Evolutionary conservation across 2,797 vertebrate species (phyloP).

Genomic region (Balearica regulorum): DNA sequence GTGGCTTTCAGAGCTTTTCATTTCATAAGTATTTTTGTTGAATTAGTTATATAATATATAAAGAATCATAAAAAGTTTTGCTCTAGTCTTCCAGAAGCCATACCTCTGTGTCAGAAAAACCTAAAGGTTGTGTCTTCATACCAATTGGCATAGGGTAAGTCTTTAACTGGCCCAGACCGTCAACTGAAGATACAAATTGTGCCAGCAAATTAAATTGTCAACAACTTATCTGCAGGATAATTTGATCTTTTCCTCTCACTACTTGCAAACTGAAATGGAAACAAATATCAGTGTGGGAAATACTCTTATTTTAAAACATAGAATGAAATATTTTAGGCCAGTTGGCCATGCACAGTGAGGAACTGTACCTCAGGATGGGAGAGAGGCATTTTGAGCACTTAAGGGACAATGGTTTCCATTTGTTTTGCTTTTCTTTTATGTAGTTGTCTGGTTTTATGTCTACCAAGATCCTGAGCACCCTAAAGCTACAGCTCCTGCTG

Average conservation of each 20-base stretch:
- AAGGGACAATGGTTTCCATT: background rate
- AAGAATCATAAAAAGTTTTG: background rate
- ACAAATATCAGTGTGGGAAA: background rate
- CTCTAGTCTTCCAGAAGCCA: background rate
- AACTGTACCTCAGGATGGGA: background rate
- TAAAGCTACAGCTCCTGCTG: background rate
- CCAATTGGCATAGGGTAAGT: background rate
- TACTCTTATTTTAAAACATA: background rate
- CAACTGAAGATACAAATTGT: background rate
- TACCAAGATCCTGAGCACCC: background rate
- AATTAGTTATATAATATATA: slow-evolving; percentile 28
- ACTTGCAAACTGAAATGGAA: background rate
- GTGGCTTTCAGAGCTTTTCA: slow-evolving; percentile 32
- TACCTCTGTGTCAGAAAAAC: background rate
- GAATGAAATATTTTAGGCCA: background rate
- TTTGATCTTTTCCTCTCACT: background rate
- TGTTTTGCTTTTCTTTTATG: background rate
- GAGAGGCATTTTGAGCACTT: background rate
- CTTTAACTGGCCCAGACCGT: background rate
- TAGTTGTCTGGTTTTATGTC: background rate
- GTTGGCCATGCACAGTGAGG: background rate
- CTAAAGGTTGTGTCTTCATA: background rate
- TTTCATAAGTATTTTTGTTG: slow-evolving; percentile 42
- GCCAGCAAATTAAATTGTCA: background rate
- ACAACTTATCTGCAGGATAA: background rate